Conservation (phyloP, 1,140 invertebrate genomes). For the Brachionus asplanchnoidis region DNA sequence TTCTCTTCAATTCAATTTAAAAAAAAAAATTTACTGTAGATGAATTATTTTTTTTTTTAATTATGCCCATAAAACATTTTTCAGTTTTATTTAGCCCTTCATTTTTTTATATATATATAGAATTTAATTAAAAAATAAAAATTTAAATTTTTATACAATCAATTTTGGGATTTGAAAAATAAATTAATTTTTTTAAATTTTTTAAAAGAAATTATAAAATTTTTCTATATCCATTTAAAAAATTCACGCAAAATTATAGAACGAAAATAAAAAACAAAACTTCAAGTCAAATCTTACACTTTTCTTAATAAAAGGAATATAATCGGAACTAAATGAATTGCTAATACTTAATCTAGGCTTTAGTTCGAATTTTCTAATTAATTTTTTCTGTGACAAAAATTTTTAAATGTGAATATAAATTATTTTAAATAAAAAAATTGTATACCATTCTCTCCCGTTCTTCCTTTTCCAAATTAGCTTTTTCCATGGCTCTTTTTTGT, state of each 20-base stretch:
- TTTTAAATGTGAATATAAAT: background rate
- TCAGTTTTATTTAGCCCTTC: no score
- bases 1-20: no score
- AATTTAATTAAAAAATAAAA: no score
- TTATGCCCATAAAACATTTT: no score
- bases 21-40: no score
- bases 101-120: no score
- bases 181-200: no score
- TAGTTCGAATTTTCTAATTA: constrained; percentile 3
- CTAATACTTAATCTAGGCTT: constrained; percentile 20
- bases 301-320: background rate
- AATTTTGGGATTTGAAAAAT: background rate
- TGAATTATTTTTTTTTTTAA: no score
- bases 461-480: constrained; percentile 32
- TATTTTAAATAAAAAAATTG: background rate
- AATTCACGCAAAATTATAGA: background rate
- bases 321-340: background rate
- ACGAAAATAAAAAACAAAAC: background rate
- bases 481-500: constrained; percentile 10
- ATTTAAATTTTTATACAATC: background rate
- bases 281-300: background rate
- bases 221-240: background rate
- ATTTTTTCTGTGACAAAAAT: constrained; percentile 7
- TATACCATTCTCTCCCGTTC: constrained; percentile 36
- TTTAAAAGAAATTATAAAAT: background rate